Conservation (phyloP, 2,888 invertebrate genomes). For the Apamea epomidion region DNA sequence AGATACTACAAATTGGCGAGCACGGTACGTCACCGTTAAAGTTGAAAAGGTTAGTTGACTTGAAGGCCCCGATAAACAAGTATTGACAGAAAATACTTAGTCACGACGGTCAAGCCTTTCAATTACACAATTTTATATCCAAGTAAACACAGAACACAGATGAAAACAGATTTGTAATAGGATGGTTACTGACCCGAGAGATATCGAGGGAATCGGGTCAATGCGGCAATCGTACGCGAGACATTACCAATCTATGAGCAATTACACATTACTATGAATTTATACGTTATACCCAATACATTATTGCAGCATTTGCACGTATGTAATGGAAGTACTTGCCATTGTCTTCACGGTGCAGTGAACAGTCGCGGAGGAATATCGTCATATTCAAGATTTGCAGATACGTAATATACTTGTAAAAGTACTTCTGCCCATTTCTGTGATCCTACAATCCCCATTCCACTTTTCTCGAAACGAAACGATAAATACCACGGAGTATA, state of each 20-base stretch:
- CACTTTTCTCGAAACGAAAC: neutral
- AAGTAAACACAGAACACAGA: neutral
- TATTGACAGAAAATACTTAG: conserved; percentile 20
- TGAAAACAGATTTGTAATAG: conserved; percentile 46
- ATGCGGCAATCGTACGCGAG: conserved; percentile 31
- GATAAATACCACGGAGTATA: too few species aligned
- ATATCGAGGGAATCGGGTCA: conserved; percentile 47
- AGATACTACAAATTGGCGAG: neutral
- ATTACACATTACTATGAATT: conserved; percentile 42
- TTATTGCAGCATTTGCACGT: conserved; percentile 49
- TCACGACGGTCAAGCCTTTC: conserved; percentile 7
- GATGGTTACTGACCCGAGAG: conserved; percentile 16
- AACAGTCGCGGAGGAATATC: neutral
- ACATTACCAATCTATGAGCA: conserved; percentile 49
- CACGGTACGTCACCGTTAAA: neutral
- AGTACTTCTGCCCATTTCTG: neutral
- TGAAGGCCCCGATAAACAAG: conserved; percentile 30
- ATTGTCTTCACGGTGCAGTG: conserved; percentile 15
- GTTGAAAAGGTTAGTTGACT: conserved; percentile 45
- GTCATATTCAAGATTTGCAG: neutral
- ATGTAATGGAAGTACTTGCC: conserved; percentile 26
- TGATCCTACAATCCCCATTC: neutral
- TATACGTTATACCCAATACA: conserved; percentile 40
- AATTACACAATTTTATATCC: conserved; percentile 37
- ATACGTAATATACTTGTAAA: neutral